Evolutionary conservation across 2,888 invertebrate species (phyloP).

Genomic region (Ectropis crepuscularia): DNA sequence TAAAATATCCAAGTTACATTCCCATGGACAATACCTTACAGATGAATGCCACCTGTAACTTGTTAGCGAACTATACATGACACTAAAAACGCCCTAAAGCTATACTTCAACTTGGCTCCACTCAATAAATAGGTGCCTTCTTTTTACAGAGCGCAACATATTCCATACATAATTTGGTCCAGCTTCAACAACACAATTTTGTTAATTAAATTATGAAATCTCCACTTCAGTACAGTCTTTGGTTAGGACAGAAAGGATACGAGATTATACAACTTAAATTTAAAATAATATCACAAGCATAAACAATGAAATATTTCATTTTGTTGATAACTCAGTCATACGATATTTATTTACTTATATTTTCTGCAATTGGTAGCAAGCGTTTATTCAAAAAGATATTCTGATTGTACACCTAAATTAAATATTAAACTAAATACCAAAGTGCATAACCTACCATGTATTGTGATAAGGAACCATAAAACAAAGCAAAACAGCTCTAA

Average conservation of each 20-base stretch:
- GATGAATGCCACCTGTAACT: too few species aligned
- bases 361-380: constrained; percentile 28
- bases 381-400: constrained; percentile 6
- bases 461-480: constrained; percentile 38
- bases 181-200: constrained; percentile 70
- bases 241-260: constrained; percentile 79
- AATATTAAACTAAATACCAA: constrained; percentile 54
- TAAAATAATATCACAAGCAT: constrained; percentile 81
- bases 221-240: constrained; percentile 79
- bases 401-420: constrained; percentile 20
- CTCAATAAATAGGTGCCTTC: constrained; percentile 12
- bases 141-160: constrained; percentile 47
- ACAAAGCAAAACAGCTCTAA: constrained; percentile 38
- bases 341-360: constrained; percentile 29
- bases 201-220: constrained; percentile 63
- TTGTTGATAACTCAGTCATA: constrained; percentile 54
- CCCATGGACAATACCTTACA: too few species aligned
- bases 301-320: constrained; percentile 58
- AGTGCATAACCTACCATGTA: constrained; percentile 50
- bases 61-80: too few species aligned
- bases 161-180: constrained; percentile 71
- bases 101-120: constrained; percentile 21
- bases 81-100: constrained; percentile 39
- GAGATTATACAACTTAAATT: constrained; percentile 73
- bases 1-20: too few species aligned